Evolutionary conservation across 2,888 invertebrate genomes (phyloP).

Genomic region (Heterodera filipjevi): DNA sequence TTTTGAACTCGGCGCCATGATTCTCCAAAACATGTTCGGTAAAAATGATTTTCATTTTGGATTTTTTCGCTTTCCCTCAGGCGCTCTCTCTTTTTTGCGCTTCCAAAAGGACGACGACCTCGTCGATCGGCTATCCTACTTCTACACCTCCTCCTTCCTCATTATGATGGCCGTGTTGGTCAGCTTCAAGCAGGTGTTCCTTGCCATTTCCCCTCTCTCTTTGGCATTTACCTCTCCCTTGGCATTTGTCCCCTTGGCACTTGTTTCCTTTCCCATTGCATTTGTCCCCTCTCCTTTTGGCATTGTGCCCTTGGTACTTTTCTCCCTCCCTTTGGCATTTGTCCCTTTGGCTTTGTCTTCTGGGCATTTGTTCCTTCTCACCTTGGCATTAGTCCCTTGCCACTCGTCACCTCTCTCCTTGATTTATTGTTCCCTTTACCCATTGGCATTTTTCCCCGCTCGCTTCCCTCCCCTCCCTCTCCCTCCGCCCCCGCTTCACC

Average conservation of each 20-base stretch:
- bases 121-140: constrained; percentile 64
- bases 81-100: constrained; percentile 64
- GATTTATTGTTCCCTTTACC: no score
- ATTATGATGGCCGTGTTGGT: constrained; percentile 66
- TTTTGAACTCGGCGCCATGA: constrained; percentile 65
- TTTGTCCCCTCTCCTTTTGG: no score
- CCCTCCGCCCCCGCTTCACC: background rate
- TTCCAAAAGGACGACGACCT: constrained; percentile 59
- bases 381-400: no score
- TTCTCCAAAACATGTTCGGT: constrained; percentile 64
- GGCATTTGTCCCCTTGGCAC: no score
- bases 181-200: constrained; percentile 61
- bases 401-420: no score
- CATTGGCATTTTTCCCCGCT: background rate
- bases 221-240: background rate
- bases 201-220: no score
- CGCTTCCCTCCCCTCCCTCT: no score
- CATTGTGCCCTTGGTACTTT: no score
- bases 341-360: no score
- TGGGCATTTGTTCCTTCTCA: no score
- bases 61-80: constrained; percentile 18
- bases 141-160: constrained; percentile 65
- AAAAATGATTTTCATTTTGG: no score
- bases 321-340: background rate
- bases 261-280: no score